These are phyloP conservation scores for Clusia tigrina DNA, from an alignment of 2,888 invertebrate species.

Conservation along the genomic window DNA sequence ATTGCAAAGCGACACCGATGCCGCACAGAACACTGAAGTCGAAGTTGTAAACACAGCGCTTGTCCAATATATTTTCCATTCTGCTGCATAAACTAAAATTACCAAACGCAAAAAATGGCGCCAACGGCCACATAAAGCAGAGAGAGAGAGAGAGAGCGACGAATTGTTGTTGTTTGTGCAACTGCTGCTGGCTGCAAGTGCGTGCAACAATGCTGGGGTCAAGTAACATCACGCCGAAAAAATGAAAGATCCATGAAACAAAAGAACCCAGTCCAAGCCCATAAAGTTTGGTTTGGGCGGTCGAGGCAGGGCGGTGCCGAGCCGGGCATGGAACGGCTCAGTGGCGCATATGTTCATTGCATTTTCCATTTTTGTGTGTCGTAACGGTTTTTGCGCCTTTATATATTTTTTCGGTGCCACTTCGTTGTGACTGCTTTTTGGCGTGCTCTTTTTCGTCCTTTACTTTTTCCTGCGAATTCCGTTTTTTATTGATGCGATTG, in stretches of 20 bases:
- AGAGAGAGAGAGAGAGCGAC: no score
- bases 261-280: no score
- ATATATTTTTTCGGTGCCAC: background rate
- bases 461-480: no score
- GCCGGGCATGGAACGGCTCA: no score
- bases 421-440: no score
- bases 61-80: background rate
- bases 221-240: no score
- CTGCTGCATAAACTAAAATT: background rate
- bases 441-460: no score
- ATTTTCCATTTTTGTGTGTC: background rate
- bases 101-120: background rate
- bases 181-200: background rate
- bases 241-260: no score
- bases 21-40: no score
- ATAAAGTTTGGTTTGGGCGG: background rate
- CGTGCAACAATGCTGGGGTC: background rate
- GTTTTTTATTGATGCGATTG: no score
- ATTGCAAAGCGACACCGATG: no score
- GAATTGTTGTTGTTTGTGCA: no score
- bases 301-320: background rate
- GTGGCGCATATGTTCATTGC: background rate
- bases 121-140: background rate
- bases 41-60: background rate
- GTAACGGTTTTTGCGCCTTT: background rate